These are phyloP conservation scores for Diaprepes abbreviatus DNA, from an alignment of 2,888 invertebrate species.

Conservation along the genomic window DNA sequence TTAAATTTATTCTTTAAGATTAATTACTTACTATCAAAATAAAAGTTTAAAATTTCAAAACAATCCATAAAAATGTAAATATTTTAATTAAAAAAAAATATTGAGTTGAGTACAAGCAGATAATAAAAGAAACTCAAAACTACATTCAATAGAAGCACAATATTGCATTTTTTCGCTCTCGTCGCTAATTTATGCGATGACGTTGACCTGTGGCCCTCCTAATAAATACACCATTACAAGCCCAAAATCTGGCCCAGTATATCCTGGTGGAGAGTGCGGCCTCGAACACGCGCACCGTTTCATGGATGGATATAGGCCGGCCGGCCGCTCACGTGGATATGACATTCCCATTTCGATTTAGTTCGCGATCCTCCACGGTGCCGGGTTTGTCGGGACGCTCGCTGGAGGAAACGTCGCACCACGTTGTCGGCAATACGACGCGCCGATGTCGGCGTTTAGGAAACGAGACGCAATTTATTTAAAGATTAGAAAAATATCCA, in stretches of 20 bases:
- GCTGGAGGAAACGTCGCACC: constrained; percentile 20
- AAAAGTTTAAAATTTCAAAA: too few species aligned
- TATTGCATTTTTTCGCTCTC: neutral
- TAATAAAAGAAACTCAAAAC: too few species aligned
- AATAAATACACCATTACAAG: constrained; percentile 5
- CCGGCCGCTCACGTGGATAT: constrained; percentile 70
- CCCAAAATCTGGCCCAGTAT: constrained; percentile 16
- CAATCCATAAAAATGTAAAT: too few species aligned
- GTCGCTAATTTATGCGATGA: neutral
- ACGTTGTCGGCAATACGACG: constrained; percentile 28
- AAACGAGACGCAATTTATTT: constrained; percentile 4
- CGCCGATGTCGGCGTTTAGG: constrained; percentile 23
- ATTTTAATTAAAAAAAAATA: too few species aligned
- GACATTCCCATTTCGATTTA: constrained; percentile 73
- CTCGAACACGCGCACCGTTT: constrained; percentile 39
- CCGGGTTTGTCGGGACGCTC: constrained; percentile 39
- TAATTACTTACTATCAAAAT: too few species aligned
- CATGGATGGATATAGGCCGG: constrained; percentile 43
- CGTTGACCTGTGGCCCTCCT: constrained; percentile 22
- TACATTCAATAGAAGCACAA: too few species aligned
- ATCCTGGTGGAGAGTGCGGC: constrained; percentile 37
- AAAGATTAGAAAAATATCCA: neutral
- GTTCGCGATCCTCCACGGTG: constrained; percentile 55
- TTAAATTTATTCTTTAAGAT: too few species aligned
- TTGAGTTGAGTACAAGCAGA: too few species aligned